Conservation (phyloP, 1,140 invertebrate species). For the Stegodyphus mimosarum region DNA sequence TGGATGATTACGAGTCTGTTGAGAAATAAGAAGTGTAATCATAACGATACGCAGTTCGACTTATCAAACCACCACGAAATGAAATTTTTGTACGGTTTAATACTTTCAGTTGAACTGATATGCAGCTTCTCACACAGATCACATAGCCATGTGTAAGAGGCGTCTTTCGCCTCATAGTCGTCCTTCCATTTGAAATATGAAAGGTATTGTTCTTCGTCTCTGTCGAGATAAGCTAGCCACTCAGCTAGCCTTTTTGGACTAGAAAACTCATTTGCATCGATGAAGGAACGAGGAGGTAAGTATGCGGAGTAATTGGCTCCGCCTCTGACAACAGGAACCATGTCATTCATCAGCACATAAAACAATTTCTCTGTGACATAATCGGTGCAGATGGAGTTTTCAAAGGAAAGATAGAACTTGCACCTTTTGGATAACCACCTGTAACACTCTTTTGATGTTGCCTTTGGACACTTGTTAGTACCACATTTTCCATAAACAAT, state of each 20-base stretch:
- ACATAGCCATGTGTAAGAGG: conserved; percentile 32
- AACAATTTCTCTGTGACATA: conserved; percentile 68
- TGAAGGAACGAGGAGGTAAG: conserved; percentile 61
- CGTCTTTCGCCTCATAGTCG: not conserved
- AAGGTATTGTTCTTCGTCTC: conserved; percentile 9
- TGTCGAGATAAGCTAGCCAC: not conserved
- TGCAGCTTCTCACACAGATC: conserved; percentile 32
- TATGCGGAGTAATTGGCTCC: conserved; percentile 64
- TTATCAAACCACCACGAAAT: conserved; percentile 29
- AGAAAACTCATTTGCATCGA: conserved; percentile 55
- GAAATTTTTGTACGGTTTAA: not conserved
- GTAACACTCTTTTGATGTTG: not conserved
- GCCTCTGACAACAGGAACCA: conserved; percentile 69
- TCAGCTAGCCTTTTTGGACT: conserved; percentile 60
- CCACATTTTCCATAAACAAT: conserved; percentile 72
- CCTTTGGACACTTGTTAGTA: conserved; percentile 62
- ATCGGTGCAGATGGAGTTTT: conserved; percentile 68
- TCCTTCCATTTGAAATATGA: conserved; percentile 46
- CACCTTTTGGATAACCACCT: conserved; percentile 62
- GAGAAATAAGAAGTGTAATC: too few species aligned
- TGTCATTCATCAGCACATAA: conserved; percentile 62
- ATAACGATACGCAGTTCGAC: not conserved
- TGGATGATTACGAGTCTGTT: too few species aligned
- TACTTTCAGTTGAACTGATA: too few species aligned
- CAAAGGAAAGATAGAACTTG: conserved; percentile 68